phyloP scores from a whole-genome alignment of 2,797 vertebrate species.

The Hypotaenidia philippensis region DNA sequence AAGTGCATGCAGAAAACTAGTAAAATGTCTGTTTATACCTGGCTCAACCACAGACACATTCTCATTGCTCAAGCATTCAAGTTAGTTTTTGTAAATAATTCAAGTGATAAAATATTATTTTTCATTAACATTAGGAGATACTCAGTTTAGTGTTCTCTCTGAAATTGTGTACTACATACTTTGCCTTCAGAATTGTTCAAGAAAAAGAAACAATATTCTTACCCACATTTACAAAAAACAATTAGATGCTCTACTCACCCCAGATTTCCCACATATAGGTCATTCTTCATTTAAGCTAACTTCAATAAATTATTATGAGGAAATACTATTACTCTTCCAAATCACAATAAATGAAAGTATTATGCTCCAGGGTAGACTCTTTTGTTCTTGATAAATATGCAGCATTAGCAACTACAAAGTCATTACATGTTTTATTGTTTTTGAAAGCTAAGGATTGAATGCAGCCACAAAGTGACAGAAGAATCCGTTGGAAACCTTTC shows the following conservation, averaged over 20 bases:
- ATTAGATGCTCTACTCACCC: not conserved
- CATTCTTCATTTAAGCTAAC: not conserved
- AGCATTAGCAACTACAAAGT: slow-evolving; percentile 31
- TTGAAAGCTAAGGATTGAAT: slow-evolving; percentile 38
- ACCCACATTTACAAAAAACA: not conserved
- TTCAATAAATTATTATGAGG: slow-evolving; percentile 18
- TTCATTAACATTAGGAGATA: not conserved
- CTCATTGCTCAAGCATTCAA: not conserved
- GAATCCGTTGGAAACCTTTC: slow-evolving; percentile 23
- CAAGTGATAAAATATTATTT: not conserved
- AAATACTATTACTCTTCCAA: slow-evolving; percentile 4
- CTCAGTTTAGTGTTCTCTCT: not conserved
- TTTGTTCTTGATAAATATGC: slow-evolving; percentile 44
- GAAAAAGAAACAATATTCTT: not conserved
- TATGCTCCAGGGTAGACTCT: not conserved
- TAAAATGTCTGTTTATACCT: not conserved
- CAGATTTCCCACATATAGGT: not conserved
- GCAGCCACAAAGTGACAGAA: not conserved
- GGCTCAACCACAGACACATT: not conserved
- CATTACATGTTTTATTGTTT: slow-evolving; percentile 53
- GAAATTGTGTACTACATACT: not conserved
- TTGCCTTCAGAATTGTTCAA: not conserved
- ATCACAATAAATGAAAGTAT: slow-evolving; percentile 42
- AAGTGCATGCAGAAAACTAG: not conserved
- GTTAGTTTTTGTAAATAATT: not conserved